These are phyloP conservation scores for Prunella himalayana DNA, from an alignment of 2,113 vertebrate genomes.

Conservation along the genomic window DNA sequence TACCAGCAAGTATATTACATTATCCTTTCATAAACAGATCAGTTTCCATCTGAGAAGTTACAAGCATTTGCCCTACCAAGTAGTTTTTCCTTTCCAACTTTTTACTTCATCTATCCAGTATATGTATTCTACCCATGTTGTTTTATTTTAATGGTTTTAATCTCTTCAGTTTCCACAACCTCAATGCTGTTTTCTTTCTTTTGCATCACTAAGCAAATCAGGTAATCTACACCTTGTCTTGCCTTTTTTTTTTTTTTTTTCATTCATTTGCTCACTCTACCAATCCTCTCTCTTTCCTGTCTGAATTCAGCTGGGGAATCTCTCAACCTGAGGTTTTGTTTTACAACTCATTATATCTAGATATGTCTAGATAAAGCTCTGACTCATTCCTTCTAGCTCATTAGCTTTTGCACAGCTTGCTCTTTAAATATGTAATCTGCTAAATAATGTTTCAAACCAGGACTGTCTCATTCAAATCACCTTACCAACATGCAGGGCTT, in stretches of 20 bases:
- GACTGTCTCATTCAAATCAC: background rate
- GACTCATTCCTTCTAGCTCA: background rate
- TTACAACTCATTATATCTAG: background rate
- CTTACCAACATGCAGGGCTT: background rate
- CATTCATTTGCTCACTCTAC: background rate
- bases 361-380: background rate
- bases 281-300: background rate
- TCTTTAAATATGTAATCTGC: background rate
- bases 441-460: constrained; percentile 1
- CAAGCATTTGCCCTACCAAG: background rate
- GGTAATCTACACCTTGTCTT: background rate
- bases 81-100: background rate
- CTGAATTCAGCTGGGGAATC: background rate
- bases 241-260: background rate
- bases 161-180: background rate
- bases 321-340: background rate
- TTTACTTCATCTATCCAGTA: background rate
- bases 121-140: background rate
- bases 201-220: background rate
- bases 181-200: background rate
- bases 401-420: background rate
- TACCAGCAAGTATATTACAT: background rate
- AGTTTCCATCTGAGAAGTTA: background rate
- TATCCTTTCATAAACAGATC: background rate
- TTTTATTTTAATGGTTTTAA: background rate